Conservation (phyloP, 2,113 vertebrate genomes). For the Ictidomys tridecemlineatus region DNA sequence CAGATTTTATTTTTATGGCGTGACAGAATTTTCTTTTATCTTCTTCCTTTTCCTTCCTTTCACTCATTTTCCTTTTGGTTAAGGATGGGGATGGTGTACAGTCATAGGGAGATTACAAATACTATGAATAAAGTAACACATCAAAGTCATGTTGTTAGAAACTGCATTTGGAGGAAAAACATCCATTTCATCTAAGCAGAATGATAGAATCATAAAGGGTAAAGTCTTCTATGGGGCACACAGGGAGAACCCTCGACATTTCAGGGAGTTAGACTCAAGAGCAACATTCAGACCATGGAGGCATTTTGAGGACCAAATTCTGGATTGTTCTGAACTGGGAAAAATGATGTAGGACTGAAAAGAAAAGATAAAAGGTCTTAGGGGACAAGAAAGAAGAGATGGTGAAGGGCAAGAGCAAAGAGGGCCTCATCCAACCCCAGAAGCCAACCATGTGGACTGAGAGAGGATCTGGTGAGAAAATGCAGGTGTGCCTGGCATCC, state of each 20-base stretch:
- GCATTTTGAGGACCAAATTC: background rate
- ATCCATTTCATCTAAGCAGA: background rate
- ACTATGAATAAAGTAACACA: background rate
- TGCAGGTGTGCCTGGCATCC: rapidly evolving
- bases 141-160: background rate
- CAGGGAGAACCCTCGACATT: background rate
- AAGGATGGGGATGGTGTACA: background rate
- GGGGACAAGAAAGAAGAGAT: background rate
- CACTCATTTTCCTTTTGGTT: background rate
- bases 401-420: background rate
- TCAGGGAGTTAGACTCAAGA: background rate
- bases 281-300: background rate
- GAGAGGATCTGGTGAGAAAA: background rate
- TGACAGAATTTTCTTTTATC: background rate
- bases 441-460: background rate
- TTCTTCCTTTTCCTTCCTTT: background rate
- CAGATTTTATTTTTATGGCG: background rate
- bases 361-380: background rate
- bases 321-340: background rate
- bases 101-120: background rate
- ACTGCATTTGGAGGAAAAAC: background rate
- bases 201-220: background rate
- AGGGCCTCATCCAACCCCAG: background rate
- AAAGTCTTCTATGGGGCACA: background rate
- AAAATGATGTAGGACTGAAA: background rate